Evolutionary conservation across 2,888 invertebrate genomes (phyloP).

Genomic region (Drosophila kanekoi): DNA sequence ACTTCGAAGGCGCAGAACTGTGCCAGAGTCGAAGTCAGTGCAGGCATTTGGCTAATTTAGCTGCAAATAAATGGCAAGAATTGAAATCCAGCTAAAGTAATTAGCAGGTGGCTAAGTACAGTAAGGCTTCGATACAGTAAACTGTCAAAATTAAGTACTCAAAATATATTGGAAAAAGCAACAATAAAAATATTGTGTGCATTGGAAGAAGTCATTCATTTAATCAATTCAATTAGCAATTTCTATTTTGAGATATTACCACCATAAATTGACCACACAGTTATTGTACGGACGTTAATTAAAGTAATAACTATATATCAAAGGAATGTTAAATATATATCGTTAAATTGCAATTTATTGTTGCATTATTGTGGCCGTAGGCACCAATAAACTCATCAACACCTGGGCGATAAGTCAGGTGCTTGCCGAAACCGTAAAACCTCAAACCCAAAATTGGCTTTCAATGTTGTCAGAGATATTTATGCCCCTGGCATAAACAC

Average conservation of each 20-base stretch:
- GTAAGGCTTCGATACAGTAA: background rate
- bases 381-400: constrained; percentile 51
- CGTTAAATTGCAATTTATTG: constrained; percentile 35
- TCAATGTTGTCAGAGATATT: constrained; percentile 41
- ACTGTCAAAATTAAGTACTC: background rate
- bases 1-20: constrained; percentile 31
- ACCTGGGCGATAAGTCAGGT: constrained; percentile 39
- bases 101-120: background rate
- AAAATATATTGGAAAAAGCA: no score
- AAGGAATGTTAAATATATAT: background rate
- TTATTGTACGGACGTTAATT: background rate
- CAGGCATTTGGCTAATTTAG: constrained; percentile 26
- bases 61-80: constrained; percentile 24
- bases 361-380: constrained; percentile 29
- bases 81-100: background rate
- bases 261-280: background rate
- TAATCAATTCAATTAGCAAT: no score
- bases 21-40: constrained; percentile 22
- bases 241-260: background rate
- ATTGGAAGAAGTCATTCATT: no score
- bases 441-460: constrained; percentile 10
- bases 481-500: constrained; percentile 23
- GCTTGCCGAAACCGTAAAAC: constrained; percentile 4
- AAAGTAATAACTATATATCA: constrained; percentile 17
- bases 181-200: no score